Percentiles rank a stretch among this genome's conserved stretches.
These are phyloP conservation scores for Plebejus anna DNA, from an alignment of 2,888 invertebrate species.

Conservation along the genomic window DNA sequence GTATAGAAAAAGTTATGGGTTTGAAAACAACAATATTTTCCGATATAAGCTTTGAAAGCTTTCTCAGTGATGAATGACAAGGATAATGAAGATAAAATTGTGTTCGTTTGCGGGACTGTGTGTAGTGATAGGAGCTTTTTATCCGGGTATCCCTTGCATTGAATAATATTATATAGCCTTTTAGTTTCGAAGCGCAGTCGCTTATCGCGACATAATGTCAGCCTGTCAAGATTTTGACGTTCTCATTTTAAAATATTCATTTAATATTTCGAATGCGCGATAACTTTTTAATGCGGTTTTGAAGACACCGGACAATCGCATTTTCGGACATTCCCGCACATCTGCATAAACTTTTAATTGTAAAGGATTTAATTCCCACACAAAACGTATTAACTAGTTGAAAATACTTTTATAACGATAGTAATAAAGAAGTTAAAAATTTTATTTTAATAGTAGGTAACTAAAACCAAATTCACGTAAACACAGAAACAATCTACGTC, in stretches of 20 bases:
- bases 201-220: slow-evolving; percentile 40
- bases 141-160: slow-evolving; percentile 28
- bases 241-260: slow-evolving; percentile 37
- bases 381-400: too few relatives aligned
- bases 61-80: not conserved
- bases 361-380: not conserved
- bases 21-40: not conserved
- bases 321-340: not conserved
- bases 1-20: not conserved
- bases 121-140: slow-evolving; percentile 12
- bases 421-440: not conserved
- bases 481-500: not conserved
- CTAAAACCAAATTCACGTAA: not conserved
- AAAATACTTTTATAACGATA: not conserved
- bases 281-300: slow-evolving; percentile 6
- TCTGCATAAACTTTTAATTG: not conserved
- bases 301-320: not conserved
- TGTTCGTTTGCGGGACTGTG: slow-evolving; percentile 17
- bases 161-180: slow-evolving; percentile 31
- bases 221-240: slow-evolving; percentile 35
- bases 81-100: slow-evolving; percentile 15
- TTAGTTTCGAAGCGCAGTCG: slow-evolving; percentile 35
- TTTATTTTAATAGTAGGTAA: not conserved
- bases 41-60: slow-evolving; percentile 6
- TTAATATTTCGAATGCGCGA: slow-evolving; percentile 29